These are phyloP conservation scores for Anagyrus pseudococci DNA, from an alignment of 2,888 invertebrate species.

Conservation along the genomic window DNA sequence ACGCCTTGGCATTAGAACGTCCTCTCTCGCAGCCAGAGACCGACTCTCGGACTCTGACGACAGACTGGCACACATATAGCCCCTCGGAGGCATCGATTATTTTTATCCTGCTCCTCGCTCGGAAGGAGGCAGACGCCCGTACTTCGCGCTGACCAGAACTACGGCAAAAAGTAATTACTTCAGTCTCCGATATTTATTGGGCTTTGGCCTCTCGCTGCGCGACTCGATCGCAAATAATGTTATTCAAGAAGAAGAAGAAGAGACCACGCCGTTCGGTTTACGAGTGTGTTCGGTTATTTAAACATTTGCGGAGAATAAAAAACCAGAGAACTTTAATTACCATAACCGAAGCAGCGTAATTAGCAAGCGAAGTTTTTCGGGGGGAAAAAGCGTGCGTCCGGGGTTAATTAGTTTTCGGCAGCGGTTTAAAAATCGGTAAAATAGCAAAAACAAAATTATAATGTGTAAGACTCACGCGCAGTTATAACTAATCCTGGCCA, in stretches of 20 bases:
- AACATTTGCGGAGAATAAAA: constrained; percentile 28
- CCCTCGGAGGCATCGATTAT: constrained; percentile 33
- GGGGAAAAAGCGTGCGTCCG: background rate
- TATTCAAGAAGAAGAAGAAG: constrained; percentile 15
- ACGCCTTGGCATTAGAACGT: constrained; percentile 41
- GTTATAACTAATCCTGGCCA: too few species aligned
- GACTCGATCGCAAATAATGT: too few species aligned
- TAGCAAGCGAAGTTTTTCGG: background rate
- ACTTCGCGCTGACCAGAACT: constrained; percentile 21
- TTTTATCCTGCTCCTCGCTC: constrained; percentile 15
- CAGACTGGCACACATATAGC: background rate
- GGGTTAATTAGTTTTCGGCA: background rate
- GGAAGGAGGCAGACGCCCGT: too few species aligned
- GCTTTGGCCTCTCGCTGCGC: constrained; percentile 19
- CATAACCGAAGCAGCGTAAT: constrained; percentile 18
- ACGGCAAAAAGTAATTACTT: constrained; percentile 38
- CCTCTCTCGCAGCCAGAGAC: too few species aligned
- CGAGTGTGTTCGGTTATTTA: constrained; percentile 24
- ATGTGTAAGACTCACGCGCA: too few species aligned
- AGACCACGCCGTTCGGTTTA: background rate
- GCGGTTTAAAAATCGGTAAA: background rate
- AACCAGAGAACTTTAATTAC: constrained; percentile 11
- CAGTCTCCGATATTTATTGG: background rate
- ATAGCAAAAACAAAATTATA: too few species aligned
- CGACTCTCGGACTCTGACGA: too few species aligned